These are phyloP conservation scores for Pseudoips prasinana DNA, from an alignment of 2,888 invertebrate species.

Conservation along the genomic window DNA sequence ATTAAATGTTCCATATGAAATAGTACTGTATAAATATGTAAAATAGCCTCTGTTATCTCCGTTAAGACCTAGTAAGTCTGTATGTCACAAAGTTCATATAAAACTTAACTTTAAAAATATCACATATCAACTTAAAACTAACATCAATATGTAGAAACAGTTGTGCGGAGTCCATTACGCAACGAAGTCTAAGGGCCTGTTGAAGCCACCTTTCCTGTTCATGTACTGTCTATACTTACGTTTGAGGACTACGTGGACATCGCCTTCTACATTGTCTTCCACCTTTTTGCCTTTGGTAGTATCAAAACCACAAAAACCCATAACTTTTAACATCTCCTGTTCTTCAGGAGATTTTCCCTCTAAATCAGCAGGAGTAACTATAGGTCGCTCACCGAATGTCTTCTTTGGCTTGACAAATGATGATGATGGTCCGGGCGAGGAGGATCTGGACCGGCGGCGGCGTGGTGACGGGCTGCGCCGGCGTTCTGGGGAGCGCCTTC, in stretches of 20 bases:
- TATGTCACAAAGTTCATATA: constrained; percentile 26
- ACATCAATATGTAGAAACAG: constrained; percentile 9
- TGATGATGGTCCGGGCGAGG: constrained; percentile 63
- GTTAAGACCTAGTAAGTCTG: neutral
- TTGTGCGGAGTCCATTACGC: constrained; percentile 79
- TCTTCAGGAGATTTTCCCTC: constrained; percentile 95
- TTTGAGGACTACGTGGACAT: constrained; percentile 97
- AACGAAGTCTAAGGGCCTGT: constrained; percentile 98
- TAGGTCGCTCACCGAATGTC: constrained; percentile 82
- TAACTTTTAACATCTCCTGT: constrained; percentile 96
- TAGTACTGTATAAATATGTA: too few species aligned
- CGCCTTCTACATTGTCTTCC: constrained; percentile 95
- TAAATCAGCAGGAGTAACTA: constrained; percentile 90
- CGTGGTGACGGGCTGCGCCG: constrained; percentile 47
- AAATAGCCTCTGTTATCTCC: neutral
- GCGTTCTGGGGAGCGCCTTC: constrained; percentile 71
- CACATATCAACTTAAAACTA: constrained; percentile 43
- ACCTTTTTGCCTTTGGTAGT: constrained; percentile 98
- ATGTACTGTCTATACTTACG: constrained; percentile 99
- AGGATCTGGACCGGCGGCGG: constrained; percentile 57
- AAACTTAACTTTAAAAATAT: constrained; percentile 38
- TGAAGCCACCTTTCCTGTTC: constrained; percentile 99
- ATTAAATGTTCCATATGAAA: too few species aligned
- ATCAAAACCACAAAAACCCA: constrained; percentile 98
- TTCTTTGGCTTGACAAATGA: constrained; percentile 67